Conservation (phyloP, 1,140 invertebrate genomes). For the Drosophila aff. region DNA sequence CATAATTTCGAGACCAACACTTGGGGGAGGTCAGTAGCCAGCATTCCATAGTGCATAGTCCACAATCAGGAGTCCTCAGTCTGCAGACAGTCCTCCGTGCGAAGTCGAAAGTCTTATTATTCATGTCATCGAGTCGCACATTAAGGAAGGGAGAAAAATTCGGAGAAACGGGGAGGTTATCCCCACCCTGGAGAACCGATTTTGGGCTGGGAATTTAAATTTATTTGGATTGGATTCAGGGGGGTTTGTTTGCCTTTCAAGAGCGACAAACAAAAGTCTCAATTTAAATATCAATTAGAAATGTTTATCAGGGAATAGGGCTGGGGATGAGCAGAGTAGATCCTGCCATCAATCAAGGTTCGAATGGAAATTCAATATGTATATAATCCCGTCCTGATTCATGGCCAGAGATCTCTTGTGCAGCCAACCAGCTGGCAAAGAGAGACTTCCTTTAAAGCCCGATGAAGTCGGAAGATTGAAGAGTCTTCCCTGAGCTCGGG, state of each 20-base stretch:
- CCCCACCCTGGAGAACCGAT: conserved; percentile 1
- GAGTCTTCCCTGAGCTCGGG: conserved; percentile 26
- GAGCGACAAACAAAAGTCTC: conserved; percentile 37
- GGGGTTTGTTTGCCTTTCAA: background rate
- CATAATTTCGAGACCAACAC: conserved; percentile 38
- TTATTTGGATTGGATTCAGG: conserved; percentile 20
- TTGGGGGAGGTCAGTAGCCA: conserved; percentile 30
- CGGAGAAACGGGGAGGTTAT: background rate
- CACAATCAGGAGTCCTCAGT: conserved; percentile 11
- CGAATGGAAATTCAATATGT: conserved; percentile 12
- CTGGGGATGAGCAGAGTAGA: background rate
- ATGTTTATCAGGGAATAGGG: conserved; percentile 8
- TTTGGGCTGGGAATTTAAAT: conserved; percentile 35
- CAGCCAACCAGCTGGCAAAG: background rate
- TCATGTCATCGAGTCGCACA: conserved; percentile 50
- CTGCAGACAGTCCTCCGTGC: conserved; percentile 27
- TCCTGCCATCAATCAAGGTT: conserved; percentile 40
- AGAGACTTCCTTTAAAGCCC: conserved; percentile 28
- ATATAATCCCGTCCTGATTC: conserved; percentile 10
- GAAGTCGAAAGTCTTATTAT: conserved; percentile 41
- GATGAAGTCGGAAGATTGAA: conserved; percentile 33
- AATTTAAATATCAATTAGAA: conserved; percentile 52
- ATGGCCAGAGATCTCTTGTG: conserved; percentile 1
- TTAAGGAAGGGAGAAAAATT: conserved; percentile 6
- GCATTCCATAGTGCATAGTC: conserved; percentile 5